Conservation (phyloP, 2,113 vertebrate species). For the Cottus gobio region DNA sequence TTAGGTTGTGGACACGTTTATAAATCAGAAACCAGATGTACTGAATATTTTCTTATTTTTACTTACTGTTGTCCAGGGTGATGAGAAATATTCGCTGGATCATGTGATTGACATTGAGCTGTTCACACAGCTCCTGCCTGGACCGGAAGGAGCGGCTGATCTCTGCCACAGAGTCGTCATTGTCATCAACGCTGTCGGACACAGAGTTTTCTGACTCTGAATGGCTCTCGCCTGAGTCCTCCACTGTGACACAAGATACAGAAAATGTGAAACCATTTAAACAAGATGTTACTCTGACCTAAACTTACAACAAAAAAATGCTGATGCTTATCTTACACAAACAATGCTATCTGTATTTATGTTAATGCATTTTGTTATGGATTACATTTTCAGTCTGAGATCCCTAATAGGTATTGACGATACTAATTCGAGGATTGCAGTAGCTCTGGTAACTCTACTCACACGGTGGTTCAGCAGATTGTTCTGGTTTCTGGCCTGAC, state of each 20-base stretch:
- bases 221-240: constrained; percentile 90
- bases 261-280: not conserved
- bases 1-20: not conserved
- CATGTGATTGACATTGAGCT: constrained; percentile 99
- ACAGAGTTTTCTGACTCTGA: constrained; percentile 97
- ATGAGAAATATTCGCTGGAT: constrained; percentile 98
- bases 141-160: constrained; percentile 96
- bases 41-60: not conserved
- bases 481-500: constrained; percentile 88
- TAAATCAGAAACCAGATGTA: not conserved
- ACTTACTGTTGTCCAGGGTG: constrained; percentile 98
- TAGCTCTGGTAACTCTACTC: constrained; percentile 57
- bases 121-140: constrained; percentile 95
- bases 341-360: not conserved
- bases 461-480: constrained; percentile 85
- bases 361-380: not conserved
- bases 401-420: not conserved
- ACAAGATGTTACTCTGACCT: not conserved
- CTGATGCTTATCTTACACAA: not conserved
- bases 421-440: not conserved
- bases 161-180: constrained; percentile 95
- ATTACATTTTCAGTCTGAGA: not conserved
- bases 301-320: not conserved
- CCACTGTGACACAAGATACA: constrained; percentile 71
- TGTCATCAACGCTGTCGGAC: constrained; percentile 96